Percentiles rank a stretch among this genome's conserved stretches.
These are phyloP conservation scores for Amblyornis subalaris DNA, from an alignment of 2,113 vertebrate species.

Conservation along the genomic window DNA sequence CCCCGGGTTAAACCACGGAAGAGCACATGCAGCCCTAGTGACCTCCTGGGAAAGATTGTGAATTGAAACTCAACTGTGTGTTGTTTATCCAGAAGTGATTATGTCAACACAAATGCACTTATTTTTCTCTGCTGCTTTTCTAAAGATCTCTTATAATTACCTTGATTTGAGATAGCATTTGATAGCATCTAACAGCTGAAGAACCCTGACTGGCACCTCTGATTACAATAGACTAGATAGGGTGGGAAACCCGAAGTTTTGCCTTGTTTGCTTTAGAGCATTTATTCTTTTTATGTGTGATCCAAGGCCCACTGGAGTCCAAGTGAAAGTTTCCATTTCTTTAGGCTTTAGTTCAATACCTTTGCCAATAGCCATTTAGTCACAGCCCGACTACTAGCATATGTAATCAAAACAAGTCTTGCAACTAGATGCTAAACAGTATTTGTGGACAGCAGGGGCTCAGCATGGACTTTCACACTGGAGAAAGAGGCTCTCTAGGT, in stretches of 20 bases:
- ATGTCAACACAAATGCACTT: neutral
- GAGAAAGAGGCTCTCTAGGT: neutral
- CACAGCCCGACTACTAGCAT: neutral
- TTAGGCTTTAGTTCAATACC: neutral
- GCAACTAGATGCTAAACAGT: neutral
- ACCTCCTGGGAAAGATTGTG: neutral
- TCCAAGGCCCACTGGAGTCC: neutral
- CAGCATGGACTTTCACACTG: neutral
- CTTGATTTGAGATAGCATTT: neutral
- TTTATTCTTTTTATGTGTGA: neutral
- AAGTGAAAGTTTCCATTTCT: neutral
- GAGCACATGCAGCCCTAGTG: neutral
- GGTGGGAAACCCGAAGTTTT: neutral
- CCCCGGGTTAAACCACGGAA: neutral
- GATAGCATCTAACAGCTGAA: neutral
- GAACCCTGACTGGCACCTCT: neutral
- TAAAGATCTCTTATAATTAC: neutral
- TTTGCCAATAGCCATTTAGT: slow-evolving; percentile 13
- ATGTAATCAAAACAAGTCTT: neutral
- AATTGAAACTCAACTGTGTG: neutral
- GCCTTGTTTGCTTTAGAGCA: neutral
- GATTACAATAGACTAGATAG: neutral
- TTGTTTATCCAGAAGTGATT: neutral
- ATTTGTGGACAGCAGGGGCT: neutral
- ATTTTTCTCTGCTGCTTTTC: neutral